Conservation (phyloP, 2,113 vertebrate species). For the Toxostoma redivivum region DNA sequence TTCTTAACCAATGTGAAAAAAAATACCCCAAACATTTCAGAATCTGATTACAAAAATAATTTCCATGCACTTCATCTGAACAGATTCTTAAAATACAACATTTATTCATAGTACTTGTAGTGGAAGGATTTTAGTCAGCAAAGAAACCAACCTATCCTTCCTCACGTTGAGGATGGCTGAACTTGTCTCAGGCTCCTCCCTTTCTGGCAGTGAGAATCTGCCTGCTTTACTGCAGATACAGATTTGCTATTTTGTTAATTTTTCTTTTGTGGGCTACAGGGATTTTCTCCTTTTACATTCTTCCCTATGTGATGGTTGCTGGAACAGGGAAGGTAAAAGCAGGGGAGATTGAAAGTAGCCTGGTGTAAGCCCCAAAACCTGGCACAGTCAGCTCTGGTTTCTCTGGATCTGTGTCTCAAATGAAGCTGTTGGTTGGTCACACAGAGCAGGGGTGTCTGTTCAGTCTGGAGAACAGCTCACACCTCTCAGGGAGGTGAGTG, state of each 20-base stretch:
- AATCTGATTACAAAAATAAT: background rate
- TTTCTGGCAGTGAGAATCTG: background rate
- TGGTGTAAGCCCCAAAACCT: background rate
- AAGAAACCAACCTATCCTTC: background rate
- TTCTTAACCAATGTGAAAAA: background rate
- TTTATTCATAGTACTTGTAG: background rate
- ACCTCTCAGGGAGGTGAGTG: background rate
- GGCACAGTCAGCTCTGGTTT: background rate
- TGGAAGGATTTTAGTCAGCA: background rate
- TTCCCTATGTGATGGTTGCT: background rate
- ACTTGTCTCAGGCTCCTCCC: background rate
- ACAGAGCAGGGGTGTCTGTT: background rate
- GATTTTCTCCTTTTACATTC: background rate
- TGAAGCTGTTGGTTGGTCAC: rapidly evolving
- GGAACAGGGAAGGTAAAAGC: background rate
- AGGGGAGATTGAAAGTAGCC: background rate
- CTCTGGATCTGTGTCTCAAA: background rate
- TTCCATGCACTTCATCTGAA: background rate
- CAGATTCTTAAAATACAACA: background rate
- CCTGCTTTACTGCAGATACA: background rate
- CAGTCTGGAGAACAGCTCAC: background rate
- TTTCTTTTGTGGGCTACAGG: background rate
- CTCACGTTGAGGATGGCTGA: background rate
- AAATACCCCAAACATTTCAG: background rate
- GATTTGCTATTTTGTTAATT: background rate